phyloP scores from a whole-genome alignment of 2,797 vertebrate species.

The Lagocephalus sceleratus region DNA sequence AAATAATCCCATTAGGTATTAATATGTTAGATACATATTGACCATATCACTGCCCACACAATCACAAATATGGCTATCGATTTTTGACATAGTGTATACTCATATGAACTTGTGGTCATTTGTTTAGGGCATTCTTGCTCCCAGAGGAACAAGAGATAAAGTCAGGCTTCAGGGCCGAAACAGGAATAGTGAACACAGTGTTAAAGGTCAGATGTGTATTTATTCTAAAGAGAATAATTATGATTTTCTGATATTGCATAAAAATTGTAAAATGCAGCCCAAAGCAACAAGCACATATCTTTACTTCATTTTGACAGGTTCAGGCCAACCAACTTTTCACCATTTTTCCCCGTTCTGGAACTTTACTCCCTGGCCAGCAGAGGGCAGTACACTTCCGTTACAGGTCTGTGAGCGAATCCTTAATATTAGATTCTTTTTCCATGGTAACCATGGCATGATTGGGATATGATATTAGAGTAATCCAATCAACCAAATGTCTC shows the following conservation, averaged over 20 bases:
- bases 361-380: conserved; percentile 81
- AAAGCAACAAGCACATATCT: background rate
- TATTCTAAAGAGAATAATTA: background rate
- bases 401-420: conserved; percentile 73
- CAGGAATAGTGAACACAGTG: conserved; percentile 78
- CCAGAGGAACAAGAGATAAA: conserved; percentile 88
- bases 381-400: conserved; percentile 81
- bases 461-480: background rate
- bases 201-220: conserved; percentile 72
- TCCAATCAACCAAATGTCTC: background rate
- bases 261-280: too few relatives aligned
- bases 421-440: background rate
- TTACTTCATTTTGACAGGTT: conserved; percentile 32
- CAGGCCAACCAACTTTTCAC: conserved; percentile 84
- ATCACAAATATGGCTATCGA: background rate
- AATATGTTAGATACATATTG: background rate
- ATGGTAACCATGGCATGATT: background rate
- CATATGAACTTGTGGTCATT: background rate
- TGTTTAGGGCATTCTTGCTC: conserved; percentile 88
- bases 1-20: too few relatives aligned
- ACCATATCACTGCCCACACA: background rate
- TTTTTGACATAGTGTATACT: background rate
- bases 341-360: conserved; percentile 81
- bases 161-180: conserved; percentile 84
- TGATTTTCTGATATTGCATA: too few relatives aligned